phyloP scores from a whole-genome alignment of 2,113 vertebrate species.

The Diphyllodes magnificus region DNA sequence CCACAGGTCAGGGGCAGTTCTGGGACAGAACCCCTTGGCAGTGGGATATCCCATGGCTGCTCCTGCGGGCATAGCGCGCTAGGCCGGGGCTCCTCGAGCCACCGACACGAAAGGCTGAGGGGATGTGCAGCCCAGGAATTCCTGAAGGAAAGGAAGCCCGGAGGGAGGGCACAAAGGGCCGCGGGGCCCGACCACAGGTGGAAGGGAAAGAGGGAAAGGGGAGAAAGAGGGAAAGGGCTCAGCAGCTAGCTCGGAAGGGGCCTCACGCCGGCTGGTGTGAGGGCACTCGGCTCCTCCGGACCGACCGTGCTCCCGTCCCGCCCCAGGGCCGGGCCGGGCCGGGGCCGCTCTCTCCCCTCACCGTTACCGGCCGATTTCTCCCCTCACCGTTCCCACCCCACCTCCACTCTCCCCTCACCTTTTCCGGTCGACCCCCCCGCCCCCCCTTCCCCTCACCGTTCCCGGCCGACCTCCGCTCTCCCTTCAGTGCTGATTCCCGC shows the following conservation, averaged over 20 bases:
- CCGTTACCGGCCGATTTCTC: neutral
- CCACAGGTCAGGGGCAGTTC: accelerated
- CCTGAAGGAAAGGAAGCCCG: too few relatives aligned
- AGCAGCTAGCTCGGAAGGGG: neutral
- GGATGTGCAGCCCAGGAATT: too few relatives aligned
- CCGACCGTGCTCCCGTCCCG: neutral
- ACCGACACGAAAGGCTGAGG: accelerated
- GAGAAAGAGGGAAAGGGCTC: neutral
- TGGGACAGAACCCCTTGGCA: neutral
- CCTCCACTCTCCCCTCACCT: neutral
- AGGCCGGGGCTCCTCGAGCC: neutral
- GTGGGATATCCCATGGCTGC: accelerated
- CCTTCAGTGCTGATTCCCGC: neutral
- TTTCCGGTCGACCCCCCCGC: neutral
- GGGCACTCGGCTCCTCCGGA: neutral
- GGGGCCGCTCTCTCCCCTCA: neutral
- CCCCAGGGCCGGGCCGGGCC: neutral
- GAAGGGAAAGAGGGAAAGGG: neutral
- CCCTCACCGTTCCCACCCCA: neutral
- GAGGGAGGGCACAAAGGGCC: neutral
- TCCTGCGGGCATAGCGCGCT: accelerated
- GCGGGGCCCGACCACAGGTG: neutral
- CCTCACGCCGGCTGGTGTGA: too few relatives aligned
- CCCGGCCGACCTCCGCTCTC: accelerated
- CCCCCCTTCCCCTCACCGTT: accelerated